Evolutionary conservation across 2,797 vertebrate species (phyloP).

Genomic region (Paedocypris micromegethes): DNA sequence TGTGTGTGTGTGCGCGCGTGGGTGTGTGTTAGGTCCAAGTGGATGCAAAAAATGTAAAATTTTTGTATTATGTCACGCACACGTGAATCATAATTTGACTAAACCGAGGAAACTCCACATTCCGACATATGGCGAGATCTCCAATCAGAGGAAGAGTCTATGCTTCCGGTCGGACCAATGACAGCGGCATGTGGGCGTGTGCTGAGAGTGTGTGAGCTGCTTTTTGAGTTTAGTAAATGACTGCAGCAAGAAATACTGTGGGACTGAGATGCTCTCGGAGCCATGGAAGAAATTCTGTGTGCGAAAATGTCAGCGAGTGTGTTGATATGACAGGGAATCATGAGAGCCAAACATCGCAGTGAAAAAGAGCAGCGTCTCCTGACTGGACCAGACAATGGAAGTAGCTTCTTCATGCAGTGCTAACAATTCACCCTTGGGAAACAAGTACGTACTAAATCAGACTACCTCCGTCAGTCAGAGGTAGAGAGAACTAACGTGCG

Average conservation of each 20-base stretch:
- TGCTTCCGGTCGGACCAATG: conserved; percentile 56
- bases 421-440: conserved; percentile 75
- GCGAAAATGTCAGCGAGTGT: conserved; percentile 42
- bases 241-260: conserved; percentile 88
- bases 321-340: conserved; percentile 38
- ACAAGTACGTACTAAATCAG: conserved; percentile 52
- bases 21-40: too few relatives aligned
- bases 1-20: too few relatives aligned
- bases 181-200: conserved; percentile 62
- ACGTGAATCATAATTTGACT: not conserved
- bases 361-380: conserved; percentile 58
- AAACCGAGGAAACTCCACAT: conserved; percentile 34
- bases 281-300: conserved; percentile 62
- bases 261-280: conserved; percentile 59
- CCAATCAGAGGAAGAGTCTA: conserved; percentile 57
- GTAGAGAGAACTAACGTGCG: conserved; percentile 55
- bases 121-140: conserved; percentile 43
- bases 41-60: not conserved
- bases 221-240: conserved; percentile 94
- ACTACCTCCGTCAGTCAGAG: conserved; percentile 60
- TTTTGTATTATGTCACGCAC: not conserved
- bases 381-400: conserved; percentile 84
- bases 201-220: conserved; percentile 56
- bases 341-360: conserved; percentile 42
- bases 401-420: conserved; percentile 70